Percentiles rank a stretch among this genome's conserved stretches.
phyloP scores from a whole-genome alignment of 2,113 vertebrate species.

The Chloroceryle aenea region DNA sequence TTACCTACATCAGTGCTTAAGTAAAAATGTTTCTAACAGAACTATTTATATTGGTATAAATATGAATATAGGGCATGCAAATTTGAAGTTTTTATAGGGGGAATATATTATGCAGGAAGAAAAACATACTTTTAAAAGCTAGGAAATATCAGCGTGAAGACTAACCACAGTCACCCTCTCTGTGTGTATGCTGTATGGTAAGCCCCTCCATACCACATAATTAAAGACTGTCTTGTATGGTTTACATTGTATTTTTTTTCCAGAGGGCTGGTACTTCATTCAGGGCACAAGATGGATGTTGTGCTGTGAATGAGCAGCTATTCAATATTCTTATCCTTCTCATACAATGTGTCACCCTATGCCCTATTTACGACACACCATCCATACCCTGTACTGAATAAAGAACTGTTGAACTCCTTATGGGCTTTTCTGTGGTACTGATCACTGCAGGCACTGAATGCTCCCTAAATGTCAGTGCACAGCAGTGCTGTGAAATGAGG shows the following conservation, averaged over 20 bases:
- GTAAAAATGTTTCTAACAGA: background rate
- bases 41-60: background rate
- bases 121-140: background rate
- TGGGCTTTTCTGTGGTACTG: background rate
- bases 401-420: conserved; percentile 8
- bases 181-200: background rate
- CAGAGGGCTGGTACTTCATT: conserved; percentile 23
- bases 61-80: background rate
- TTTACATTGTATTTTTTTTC: conserved; percentile 61
- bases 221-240: conserved; percentile 45
- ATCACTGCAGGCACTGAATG: background rate
- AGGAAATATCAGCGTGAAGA: background rate
- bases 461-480: background rate
- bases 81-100: background rate
- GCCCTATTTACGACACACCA: background rate
- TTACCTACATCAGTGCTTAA: background rate
- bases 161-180: background rate
- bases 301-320: conserved; percentile 54
- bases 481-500: background rate
- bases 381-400: conserved; percentile 6
- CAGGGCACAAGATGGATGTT: conserved; percentile 45
- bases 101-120: background rate
- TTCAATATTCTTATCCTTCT: conserved; percentile 60
- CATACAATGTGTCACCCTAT: conserved; percentile 62
- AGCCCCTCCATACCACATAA: background rate